Evolutionary conservation across 2,113 vertebrate genomes (phyloP), one percentile per base, ranked within the genome.

Genomic region (Sorex fumeus): DNA sequence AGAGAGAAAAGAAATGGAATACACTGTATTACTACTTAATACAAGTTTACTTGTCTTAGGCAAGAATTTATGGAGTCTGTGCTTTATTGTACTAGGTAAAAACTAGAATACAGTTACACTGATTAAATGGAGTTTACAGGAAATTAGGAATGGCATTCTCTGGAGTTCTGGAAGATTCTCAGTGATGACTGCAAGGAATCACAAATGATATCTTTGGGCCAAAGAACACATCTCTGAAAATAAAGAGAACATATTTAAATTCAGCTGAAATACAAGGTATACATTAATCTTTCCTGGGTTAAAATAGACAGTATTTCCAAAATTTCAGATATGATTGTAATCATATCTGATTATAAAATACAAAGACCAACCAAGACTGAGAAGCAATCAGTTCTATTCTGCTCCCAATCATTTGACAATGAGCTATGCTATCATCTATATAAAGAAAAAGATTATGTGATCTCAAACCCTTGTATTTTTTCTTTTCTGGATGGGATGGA

Each of bases 151-250:
- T 36, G 64, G 1, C 11, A 16, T 75, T 93, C 62, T 94, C 74
- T 28, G 6, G 88, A 87, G 72, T 36, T 76, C 67, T 23, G 57
- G 87, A 69, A 78, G 70, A 93, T 94, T 80, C 21, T 98, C 96
- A 98, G 11, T 84, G 88, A 25, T 75, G 94, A 88, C 97, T 97
- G 96, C 98, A 99, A 78, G 98, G 98, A 71, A 98, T 98, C 95
- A 99, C 96, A 87, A 98, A 98, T 72, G 98, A 98, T 93, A 99
- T 97, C 95, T 98, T 98, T 78, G 97, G 96, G 87, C 98, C 98
- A 94, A 98, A 98, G 97, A 98, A 99, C 94, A 98, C 92, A 66
- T 97, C 96, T 94, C 98, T 99, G 98, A 94, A 98, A 98, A 78
- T 98, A 90, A 98, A 36, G 8, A 96, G 6, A 23, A 85, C 45